Evolutionary conservation across 1,140 invertebrate genomes (phyloP).

Genomic region (Lanistes nyassanus): DNA sequence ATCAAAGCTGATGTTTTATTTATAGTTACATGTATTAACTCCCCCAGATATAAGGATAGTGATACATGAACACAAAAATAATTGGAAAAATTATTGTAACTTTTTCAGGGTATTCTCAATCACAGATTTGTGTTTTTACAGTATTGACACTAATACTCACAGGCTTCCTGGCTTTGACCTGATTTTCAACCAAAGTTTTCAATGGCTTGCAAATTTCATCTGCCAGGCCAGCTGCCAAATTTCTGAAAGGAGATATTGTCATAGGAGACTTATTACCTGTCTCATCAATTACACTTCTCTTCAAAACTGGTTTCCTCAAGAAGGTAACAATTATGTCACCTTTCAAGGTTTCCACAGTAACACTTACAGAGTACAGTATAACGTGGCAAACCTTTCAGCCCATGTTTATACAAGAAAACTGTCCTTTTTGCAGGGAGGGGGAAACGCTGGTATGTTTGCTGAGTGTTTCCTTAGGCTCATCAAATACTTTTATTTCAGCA

Average conservation of each 20-base stretch:
- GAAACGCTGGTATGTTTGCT: no score
- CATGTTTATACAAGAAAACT: neutral
- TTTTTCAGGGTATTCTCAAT: no score
- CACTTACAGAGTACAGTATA: constrained; percentile 2
- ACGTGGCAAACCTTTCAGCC: neutral
- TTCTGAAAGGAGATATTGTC: constrained; percentile 70
- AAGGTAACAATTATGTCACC: neutral
- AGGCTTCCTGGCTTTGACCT: constrained; percentile 78
- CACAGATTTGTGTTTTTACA: no score
- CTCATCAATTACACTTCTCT: neutral
- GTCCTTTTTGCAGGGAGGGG: no score
- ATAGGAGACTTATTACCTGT: no score
- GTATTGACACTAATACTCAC: constrained; percentile 56
- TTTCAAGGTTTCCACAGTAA: constrained; percentile 1
- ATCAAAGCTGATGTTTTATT: neutral
- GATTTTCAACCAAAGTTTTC: constrained; percentile 75
- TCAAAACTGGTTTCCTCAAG: no score
- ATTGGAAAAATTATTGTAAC: no score
- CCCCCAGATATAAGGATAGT: no score
- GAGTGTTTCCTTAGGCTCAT: no score
- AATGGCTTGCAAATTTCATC: constrained; percentile 92
- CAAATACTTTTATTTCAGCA: no score
- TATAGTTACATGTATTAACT: no score
- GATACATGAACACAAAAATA: no score
- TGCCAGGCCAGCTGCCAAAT: constrained; percentile 79